Base-by-base conservation (phyloP, 2,888 invertebrate species). In the Matsumyia berberina region DNA sequence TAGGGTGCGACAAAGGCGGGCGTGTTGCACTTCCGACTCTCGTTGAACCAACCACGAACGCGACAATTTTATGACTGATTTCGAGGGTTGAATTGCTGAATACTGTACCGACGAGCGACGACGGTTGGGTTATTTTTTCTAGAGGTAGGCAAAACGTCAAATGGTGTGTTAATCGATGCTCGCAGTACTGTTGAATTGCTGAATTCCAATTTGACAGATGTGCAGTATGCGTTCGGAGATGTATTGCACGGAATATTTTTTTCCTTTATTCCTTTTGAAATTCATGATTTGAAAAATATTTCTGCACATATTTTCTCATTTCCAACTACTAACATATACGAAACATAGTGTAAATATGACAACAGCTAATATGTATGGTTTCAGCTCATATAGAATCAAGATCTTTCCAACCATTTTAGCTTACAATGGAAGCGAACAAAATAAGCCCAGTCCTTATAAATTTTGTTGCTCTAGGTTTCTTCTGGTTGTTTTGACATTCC, bases 31-130 rank as follows among this genome's bases (percentile, higher is more conserved):
- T 44, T 24, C 8, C 53, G 12, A 11, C n/a, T 33, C 31, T 11
- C 39, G 33, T 53, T 55, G 0, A 29, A 83, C 80, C 53, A 19
- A 37, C 33, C 58, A 70, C 85, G 74, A 58, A 80, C 66, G 58
- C 80, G 85, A 80, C 74, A 76, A 85, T 53, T 80, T 76, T 74
- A 58, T 55, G 46, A 85, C 85, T 85, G 74, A 72, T 69, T 66
- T 33, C 42, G 57, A 49, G 51, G 58, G 67, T 53, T 19, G 49
- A 37, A 64, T 79, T 74, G 79, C 83, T 85, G 79, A 74, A 79
- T 79, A 64, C 17, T 24, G 24, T 4, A 3, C 24, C 24, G n/a
- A n/a, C n/a, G n/a, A 24, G 24, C 24, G 4, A 1, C 17, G 35
- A 57, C 58, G 67, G 35, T 78, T 55, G 29, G 33, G 35, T 58